Conservation (phyloP, 2,113 vertebrate genomes). For the Heloderma charlesbogerti region DNA sequence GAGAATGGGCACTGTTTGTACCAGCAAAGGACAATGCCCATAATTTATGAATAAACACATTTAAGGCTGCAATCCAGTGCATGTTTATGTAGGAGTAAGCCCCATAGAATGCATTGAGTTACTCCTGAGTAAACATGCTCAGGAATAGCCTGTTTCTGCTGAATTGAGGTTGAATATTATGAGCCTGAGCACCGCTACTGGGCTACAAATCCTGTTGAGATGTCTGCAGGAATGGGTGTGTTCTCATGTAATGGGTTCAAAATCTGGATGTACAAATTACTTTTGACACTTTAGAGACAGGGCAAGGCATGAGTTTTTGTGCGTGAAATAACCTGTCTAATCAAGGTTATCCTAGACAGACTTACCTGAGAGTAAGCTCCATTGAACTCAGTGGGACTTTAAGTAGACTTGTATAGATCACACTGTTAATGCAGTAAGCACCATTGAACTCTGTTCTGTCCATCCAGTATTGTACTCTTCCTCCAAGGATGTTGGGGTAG, state of each 20-base stretch:
- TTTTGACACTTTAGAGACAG: neutral
- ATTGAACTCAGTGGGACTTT: neutral
- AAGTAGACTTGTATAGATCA: too few species aligned
- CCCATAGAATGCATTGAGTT: neutral
- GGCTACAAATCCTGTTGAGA: neutral
- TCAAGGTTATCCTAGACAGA: too few species aligned
- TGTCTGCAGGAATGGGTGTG: too few species aligned
- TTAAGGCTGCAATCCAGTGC: neutral
- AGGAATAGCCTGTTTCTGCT: neutral
- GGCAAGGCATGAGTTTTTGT: neutral
- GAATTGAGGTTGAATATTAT: neutral
- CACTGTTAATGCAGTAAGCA: neutral
- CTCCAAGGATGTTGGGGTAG: neutral
- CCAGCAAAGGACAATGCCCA: neutral
- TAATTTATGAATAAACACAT: neutral
- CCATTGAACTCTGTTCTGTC: neutral
- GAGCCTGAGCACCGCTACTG: neutral
- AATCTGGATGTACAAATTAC: neutral
- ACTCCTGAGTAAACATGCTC: neutral
- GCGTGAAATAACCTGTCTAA: neutral
- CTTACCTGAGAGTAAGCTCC: neutral
- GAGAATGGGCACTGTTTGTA: too few species aligned
- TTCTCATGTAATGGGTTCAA: neutral
- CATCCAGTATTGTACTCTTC: neutral
- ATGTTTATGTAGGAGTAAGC: neutral